Evolutionary conservation across 2,113 vertebrate species (phyloP), one percentile per base, ranked within the genome.

Genomic region (Heteronetta atricapilla): DNA sequence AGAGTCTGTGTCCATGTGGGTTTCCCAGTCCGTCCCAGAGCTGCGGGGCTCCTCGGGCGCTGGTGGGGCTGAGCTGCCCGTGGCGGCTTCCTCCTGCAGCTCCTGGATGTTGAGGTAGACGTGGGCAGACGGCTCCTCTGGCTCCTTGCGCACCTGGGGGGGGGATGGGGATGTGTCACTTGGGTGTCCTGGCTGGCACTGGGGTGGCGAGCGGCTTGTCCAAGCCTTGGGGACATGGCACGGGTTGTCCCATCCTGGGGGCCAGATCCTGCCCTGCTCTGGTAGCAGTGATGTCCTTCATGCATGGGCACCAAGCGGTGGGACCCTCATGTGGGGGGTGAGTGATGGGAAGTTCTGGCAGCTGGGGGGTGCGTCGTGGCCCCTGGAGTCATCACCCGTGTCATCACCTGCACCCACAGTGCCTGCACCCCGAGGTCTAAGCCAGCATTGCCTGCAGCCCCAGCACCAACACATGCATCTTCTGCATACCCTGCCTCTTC

Each of bases 101-200:
- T 98, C 96, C 46, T 98, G 98, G 89, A 99, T 44, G 87, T 99
- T 99, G 73, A 97, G 99, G 36, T 99, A 99, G 76, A 99, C 97
- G 3, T 98, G 98, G 60, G 96, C 73, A 0, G 86, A 50, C 1
- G 84, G 68, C 3, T 93, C 82, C 11, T 96, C 88, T 0, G 38
- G 53, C 11, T 93, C 77, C 68, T 78, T 86, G 28, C 0, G 40
- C 0, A 28, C 72, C 95, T 93, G 62, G 44, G 34, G 82, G 34
- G 82, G 56, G 36, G 10, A 93, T n/a, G 73, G 0, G 3, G 44
- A 2, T 2, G n/a, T 34, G 60, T 89, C 64, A 86, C 59, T 28
- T 0, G 5, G 59, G 66, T 28, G 4, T 22, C 10, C 52, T 2
- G 4, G 46, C 4, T 12, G 82, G 53, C 0, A 6, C 5, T 16